These are phyloP conservation scores for Conomelus anceps DNA, from an alignment of 2,888 invertebrate genomes.

Conservation along the genomic window DNA sequence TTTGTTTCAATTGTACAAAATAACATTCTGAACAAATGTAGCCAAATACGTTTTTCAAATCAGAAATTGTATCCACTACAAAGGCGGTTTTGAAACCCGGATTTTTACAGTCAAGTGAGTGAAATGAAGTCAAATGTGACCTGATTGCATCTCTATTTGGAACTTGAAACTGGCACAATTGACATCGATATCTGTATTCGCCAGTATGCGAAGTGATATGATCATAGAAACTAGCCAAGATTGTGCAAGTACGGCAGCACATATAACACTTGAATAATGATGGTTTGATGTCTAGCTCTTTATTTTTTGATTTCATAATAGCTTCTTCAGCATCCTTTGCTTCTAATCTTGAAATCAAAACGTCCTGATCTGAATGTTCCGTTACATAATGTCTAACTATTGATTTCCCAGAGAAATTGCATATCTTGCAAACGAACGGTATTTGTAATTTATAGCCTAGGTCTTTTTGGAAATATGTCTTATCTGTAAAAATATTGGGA, in stretches of 20 bases:
- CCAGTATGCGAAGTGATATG: constrained; percentile 73
- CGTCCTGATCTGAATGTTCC: constrained; percentile 58
- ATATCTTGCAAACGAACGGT: constrained; percentile 51
- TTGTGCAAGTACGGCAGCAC: constrained; percentile 1
- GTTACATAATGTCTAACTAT: constrained; percentile 61
- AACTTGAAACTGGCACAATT: constrained; percentile 46
- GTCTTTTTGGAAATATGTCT: constrained; percentile 19
- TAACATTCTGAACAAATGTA: constrained; percentile 67
- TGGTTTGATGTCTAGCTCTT: not conserved
- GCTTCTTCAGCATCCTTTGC: constrained; percentile 49
- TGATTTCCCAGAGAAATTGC: constrained; percentile 51
- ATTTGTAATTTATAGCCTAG: not conserved
- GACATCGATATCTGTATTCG: constrained; percentile 63
- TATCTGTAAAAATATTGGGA: constrained; percentile 15
- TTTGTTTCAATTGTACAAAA: constrained; percentile 58
- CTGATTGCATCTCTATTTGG: constrained; percentile 25
- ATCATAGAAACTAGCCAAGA: constrained; percentile 52
- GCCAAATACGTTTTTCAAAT: constrained; percentile 43
- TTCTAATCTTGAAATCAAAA: constrained; percentile 55
- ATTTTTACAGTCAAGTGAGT: constrained; percentile 20
- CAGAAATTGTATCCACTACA: constrained; percentile 36
- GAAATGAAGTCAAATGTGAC: constrained; percentile 19
- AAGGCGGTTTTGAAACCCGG: constrained; percentile 30
- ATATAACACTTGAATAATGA: constrained; percentile 10
- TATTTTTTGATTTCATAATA: not conserved